Conservation (phyloP, 2,113 vertebrate species). For the Porphyrio hochstetteri region DNA sequence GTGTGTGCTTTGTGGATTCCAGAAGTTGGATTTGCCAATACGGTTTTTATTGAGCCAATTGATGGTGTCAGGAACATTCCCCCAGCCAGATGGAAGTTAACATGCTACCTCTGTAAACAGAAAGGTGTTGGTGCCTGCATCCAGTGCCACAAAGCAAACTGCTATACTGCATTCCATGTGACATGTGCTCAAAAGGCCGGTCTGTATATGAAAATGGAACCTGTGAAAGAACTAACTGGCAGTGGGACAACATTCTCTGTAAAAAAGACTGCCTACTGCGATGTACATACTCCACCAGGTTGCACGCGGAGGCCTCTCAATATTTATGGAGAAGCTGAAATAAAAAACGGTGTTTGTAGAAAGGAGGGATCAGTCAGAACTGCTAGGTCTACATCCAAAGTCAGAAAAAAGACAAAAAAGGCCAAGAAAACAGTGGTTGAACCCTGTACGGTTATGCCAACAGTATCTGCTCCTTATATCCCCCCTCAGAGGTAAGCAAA, state of each 20-base stretch:
- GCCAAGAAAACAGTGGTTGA: conserved; percentile 83
- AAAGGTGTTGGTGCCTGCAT: conserved; percentile 96
- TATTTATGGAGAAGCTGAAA: conserved; percentile 88
- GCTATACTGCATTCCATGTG: conserved; percentile 97
- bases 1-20: conserved; percentile 98
- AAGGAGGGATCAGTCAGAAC: conserved; percentile 76
- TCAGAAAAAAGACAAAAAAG: conserved; percentile 90
- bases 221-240: conserved; percentile 84
- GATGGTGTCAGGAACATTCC: conserved; percentile 95
- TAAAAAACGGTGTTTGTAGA: conserved; percentile 88
- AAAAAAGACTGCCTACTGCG: conserved; percentile 96
- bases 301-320: conserved; percentile 86
- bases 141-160: conserved; percentile 98
- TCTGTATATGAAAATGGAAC: conserved; percentile 98
- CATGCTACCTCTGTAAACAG: conserved; percentile 98
- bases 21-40: conserved; percentile 97
- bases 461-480: conserved; percentile 85
- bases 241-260: conserved; percentile 86
- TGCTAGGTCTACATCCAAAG: conserved; percentile 81
- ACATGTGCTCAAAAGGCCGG: conserved; percentile 94
- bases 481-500: conserved; percentile 89
- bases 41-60: conserved; percentile 96
- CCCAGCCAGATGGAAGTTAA: conserved; percentile 95
- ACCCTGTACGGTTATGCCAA: conserved; percentile 78
- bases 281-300: conserved; percentile 90